phyloP scores from a whole-genome alignment of 2,797 vertebrate genomes.

The Ctenochaetus hawaiiensis region DNA sequence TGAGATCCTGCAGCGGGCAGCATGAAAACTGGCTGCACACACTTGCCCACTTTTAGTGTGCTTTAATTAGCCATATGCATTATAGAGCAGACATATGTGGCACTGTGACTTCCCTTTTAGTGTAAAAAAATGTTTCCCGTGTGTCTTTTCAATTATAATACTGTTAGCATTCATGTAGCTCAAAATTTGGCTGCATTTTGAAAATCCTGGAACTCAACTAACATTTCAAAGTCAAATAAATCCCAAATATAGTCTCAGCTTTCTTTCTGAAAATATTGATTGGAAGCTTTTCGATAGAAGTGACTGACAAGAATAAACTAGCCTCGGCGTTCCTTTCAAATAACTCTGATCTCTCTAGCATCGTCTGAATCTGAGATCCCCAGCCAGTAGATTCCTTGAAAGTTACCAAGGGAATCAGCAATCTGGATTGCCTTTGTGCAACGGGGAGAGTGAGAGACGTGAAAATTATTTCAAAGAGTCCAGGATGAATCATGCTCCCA shows the following conservation, averaged over 20 bases:
- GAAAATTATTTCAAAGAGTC: constrained; percentile 81
- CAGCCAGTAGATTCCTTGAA: constrained; percentile 75
- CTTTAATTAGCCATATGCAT: constrained; percentile 22
- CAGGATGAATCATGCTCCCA: constrained; percentile 75
- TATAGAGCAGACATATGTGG: background rate
- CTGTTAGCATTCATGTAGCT: background rate
- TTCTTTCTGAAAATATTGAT: constrained; percentile 30
- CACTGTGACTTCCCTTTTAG: background rate
- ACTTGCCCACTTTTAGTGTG: constrained; percentile 4
- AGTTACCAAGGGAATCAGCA: constrained; percentile 74
- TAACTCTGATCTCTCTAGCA: constrained; percentile 61
- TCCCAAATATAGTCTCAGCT: constrained; percentile 8
- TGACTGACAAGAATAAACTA: background rate
- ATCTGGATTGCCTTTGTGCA: constrained; percentile 78
- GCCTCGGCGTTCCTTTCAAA: constrained; percentile 51
- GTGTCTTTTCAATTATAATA: background rate
- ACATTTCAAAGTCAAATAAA: constrained; percentile 9
- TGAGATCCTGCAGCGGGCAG: constrained; percentile 2
- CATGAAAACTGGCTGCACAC: constrained; percentile 20
- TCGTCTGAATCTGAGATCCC: constrained; percentile 64
- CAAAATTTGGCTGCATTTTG: background rate
- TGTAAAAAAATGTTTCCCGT: constrained; percentile 2
- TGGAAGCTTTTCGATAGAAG: constrained; percentile 9
- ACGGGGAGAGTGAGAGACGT: constrained; percentile 67
- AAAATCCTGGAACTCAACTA: background rate